Conservation (phyloP, 2,797 vertebrate genomes). For the Hylomyscus alleni region DNA sequence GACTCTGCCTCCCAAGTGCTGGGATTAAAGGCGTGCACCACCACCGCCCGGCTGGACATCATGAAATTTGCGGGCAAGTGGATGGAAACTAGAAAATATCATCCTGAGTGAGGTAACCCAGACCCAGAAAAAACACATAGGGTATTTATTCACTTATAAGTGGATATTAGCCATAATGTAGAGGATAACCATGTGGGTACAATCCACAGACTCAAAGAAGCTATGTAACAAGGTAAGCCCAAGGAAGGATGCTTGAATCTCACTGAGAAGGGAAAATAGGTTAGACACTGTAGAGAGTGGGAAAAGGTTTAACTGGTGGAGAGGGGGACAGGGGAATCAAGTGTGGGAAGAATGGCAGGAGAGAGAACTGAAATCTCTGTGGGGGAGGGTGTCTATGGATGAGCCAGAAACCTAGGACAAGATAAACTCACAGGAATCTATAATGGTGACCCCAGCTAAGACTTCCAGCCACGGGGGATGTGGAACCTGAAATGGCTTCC, state of each 20-base stretch:
- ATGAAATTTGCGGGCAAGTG: background rate
- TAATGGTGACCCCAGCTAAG: background rate
- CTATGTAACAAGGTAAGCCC: background rate
- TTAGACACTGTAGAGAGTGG: background rate
- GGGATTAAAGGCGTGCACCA: no score
- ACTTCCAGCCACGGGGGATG: background rate
- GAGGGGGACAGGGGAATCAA: background rate
- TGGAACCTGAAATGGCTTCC: background rate
- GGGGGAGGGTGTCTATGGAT: background rate
- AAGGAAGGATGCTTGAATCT: background rate
- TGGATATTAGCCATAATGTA: background rate
- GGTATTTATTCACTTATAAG: background rate
- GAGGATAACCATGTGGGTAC: background rate
- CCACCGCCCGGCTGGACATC: background rate
- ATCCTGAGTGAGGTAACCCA: background rate
- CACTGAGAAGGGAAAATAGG: background rate
- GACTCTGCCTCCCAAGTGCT: no score
- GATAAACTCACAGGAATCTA: background rate
- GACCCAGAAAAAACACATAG: background rate
- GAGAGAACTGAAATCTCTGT: background rate
- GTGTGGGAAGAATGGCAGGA: background rate
- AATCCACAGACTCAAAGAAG: background rate
- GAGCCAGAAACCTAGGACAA: background rate
- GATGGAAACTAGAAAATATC: background rate
- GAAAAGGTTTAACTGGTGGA: background rate